Evolutionary conservation across 2,113 vertebrate species (phyloP).

Genomic region (Scartelaos histophorus): DNA sequence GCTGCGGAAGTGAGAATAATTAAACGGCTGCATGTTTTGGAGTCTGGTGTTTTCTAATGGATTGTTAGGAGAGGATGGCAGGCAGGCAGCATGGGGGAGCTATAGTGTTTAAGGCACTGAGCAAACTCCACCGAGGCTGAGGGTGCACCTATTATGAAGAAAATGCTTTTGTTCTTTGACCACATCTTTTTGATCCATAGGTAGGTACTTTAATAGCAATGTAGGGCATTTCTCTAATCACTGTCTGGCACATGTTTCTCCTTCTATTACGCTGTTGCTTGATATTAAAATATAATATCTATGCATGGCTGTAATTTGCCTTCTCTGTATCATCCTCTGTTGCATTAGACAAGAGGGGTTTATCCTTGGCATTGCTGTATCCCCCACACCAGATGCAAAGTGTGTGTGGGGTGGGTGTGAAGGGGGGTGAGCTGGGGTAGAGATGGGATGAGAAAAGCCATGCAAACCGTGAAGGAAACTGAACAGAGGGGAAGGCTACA

Average conservation of each 20-base stretch:
- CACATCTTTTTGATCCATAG: conserved; percentile 40
- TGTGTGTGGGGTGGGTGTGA: conserved; percentile 16
- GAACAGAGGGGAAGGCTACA: conserved; percentile 36
- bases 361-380: conserved; percentile 34
- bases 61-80: conserved; percentile 72
- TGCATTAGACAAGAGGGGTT: conserved; percentile 17
- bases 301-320: conserved; percentile 22
- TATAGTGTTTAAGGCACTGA: conserved; percentile 40
- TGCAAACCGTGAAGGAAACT: conserved; percentile 70
- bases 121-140: conserved; percentile 54
- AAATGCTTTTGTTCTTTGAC: conserved; percentile 65
- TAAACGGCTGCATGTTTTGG: conserved; percentile 77
- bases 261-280: background rate
- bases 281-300: conserved; percentile 14
- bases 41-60: conserved; percentile 72
- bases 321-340: conserved; percentile 24
- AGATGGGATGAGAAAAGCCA: conserved; percentile 74
- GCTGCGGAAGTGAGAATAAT: conserved; percentile 72
- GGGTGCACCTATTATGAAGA: conserved; percentile 56
- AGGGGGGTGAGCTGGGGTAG: conserved; percentile 21
- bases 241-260: background rate
- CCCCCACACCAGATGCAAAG: conserved; percentile 14
- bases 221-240: background rate
- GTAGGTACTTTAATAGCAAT: conserved; percentile 36
- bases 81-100: conserved; percentile 62